Evolutionary conservation across 1,140 invertebrate species (phyloP).

Genomic region (Mamestra configurata): DNA sequence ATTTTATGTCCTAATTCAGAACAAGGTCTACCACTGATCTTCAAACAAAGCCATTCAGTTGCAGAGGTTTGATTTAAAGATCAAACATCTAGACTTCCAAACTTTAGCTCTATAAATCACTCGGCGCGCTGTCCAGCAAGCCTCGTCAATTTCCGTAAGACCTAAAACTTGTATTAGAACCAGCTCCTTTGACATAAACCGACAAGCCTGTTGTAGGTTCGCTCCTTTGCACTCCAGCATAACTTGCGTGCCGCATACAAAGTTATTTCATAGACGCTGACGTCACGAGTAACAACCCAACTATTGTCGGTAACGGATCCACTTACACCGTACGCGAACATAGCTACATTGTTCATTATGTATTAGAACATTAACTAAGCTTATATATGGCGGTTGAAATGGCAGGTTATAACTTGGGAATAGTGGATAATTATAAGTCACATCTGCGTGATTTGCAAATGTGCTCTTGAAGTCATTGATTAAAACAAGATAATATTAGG

Average conservation of each 20-base stretch:
- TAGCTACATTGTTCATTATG: neutral
- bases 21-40: no score
- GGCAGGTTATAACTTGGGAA: neutral
- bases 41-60: no score
- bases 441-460: no score
- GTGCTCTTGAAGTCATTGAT: no score
- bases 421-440: neutral
- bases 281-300: constrained; percentile 18
- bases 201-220: neutral
- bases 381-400: neutral
- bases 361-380: constrained; percentile 10
- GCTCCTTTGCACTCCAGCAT: neutral
- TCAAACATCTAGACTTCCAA: no score
- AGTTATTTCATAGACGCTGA: constrained; percentile 20
- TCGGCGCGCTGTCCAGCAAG: neutral
- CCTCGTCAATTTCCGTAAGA: neutral
- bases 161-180: neutral
- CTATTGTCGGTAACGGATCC: constrained; percentile 12
- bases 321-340: neutral
- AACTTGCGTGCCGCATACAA: constrained; percentile 3
- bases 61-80: no score
- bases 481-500: no score
- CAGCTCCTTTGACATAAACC: constrained; percentile 14
- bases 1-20: no score
- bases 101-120: no score